These are phyloP conservation scores for Otocyon megalotis DNA, from an alignment of 2,113 vertebrate species.

Conservation along the genomic window DNA sequence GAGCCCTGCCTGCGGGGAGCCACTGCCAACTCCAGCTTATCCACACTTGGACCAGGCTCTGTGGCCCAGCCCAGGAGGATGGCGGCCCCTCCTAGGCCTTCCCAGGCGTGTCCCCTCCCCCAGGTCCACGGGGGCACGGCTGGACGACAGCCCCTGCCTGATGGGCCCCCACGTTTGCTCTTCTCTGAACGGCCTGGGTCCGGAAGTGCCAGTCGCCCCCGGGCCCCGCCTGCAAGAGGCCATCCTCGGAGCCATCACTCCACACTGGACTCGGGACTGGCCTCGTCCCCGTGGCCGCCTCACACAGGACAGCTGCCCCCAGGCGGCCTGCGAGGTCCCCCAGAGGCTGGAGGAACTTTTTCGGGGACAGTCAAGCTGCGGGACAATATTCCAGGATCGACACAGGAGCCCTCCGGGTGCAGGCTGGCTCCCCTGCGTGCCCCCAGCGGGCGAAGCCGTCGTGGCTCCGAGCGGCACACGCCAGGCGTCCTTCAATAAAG, in stretches of 20 bases:
- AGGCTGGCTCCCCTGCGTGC: background rate
- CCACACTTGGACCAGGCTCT: background rate
- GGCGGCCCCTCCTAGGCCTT: background rate
- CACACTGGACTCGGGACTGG: background rate
- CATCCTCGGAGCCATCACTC: background rate
- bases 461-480: background rate
- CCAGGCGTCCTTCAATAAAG: background rate
- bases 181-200: background rate
- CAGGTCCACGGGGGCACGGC: background rate
- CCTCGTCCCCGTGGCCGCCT: background rate
- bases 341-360: background rate
- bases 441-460: rapidly evolving
- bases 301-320: background rate
- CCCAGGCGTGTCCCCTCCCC: background rate
- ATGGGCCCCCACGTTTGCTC: background rate
- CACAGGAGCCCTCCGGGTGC: background rate
- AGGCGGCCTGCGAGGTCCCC: background rate
- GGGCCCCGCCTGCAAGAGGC: background rate
- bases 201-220: background rate
- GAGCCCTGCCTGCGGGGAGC: background rate
- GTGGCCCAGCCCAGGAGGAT: no score
- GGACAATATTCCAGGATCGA: background rate
- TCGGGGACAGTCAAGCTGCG: background rate
- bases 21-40: background rate
- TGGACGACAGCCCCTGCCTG: background rate